A percentile compares a stretch with the other conserved stretches of the same genome.
phyloP scores from a whole-genome alignment of 2,888 invertebrate species.

The Tipula vernalis region DNA sequence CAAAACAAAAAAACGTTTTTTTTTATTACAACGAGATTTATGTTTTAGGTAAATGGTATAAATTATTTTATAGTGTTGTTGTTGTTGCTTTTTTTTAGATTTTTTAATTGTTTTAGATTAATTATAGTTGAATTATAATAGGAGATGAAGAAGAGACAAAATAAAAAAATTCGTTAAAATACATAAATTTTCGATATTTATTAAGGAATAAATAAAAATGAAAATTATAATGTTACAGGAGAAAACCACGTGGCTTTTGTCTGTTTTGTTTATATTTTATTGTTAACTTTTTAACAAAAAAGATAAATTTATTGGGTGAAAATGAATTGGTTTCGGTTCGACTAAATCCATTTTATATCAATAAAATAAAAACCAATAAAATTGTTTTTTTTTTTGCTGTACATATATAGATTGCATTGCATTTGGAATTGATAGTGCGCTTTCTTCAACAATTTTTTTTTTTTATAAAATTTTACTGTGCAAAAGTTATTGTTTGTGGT shows the following conservation, averaged over 20 bases:
- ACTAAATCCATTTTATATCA: neutral
- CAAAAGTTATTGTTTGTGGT: neutral
- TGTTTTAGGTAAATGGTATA: conserved; percentile 4
- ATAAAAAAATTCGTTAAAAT: neutral
- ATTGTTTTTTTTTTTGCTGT: neutral
- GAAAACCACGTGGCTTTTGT: neutral
- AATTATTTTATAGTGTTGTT: neutral
- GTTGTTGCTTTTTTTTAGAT: neutral
- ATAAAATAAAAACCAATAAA: neutral
- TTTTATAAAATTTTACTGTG: neutral
- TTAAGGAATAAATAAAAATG: neutral
- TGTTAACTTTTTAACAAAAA: neutral
- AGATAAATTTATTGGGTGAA: neutral
- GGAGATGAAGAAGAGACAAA: neutral
- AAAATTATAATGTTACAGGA: neutral
- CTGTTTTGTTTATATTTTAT: neutral
- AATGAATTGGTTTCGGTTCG: neutral
- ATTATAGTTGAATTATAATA: neutral
- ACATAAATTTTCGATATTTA: neutral
- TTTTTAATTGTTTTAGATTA: neutral
- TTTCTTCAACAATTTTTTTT: neutral
- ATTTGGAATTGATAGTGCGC: neutral
- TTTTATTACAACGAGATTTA: neutral
- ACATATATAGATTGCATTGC: neutral
- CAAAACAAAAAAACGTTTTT: no score